Evolutionary conservation across 1,140 invertebrate genomes (phyloP).

Genomic region (Goniozus legneri): DNA sequence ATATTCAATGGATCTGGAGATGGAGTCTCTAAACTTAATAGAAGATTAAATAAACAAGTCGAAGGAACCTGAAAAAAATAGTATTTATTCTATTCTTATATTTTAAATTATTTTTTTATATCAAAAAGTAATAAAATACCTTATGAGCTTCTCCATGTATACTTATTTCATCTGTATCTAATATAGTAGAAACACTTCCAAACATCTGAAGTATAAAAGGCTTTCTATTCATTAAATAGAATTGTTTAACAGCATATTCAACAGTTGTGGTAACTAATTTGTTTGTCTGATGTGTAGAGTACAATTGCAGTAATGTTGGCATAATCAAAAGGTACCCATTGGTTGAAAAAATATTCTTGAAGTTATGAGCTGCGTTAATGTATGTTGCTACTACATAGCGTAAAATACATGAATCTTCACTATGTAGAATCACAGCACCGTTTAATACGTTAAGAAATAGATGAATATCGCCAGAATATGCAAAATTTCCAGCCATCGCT

Average conservation of each 20-base stretch:
- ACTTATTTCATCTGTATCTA: constrained; percentile 88
- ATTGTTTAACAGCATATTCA: constrained; percentile 97
- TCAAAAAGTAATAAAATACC: constrained; percentile 37
- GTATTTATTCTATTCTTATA: too few species aligned
- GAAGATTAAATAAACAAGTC: constrained; percentile 84
- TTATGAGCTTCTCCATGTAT: constrained; percentile 88
- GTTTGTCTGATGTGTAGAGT: constrained; percentile 97
- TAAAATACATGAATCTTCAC: constrained; percentile 93
- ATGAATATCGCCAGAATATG: constrained; percentile 95
- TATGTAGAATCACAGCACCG: constrained; percentile 93
- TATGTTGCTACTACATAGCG: constrained; percentile 95
- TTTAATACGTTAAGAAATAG: constrained; percentile 97
- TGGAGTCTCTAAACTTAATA: constrained; percentile 87
- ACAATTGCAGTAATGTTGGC: constrained; percentile 94
- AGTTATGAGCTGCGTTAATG: constrained; percentile 96
- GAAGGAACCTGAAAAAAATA: constrained; percentile 71
- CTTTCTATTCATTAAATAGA: constrained; percentile 97
- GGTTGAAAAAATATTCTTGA: constrained; percentile 98
- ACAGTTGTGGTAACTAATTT: constrained; percentile 90
- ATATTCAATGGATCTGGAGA: constrained; percentile 93
- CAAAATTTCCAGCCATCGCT: constrained; percentile 97
- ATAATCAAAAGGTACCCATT: constrained; percentile 97
- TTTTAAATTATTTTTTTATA: too few species aligned
- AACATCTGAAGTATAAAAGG: constrained; percentile 99
- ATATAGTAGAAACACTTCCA: constrained; percentile 92